A percentile compares a stretch with the other conserved stretches of the same genome.
Conservation (phyloP, 2,888 invertebrate species). For the Drosophila picticornis region DNA sequence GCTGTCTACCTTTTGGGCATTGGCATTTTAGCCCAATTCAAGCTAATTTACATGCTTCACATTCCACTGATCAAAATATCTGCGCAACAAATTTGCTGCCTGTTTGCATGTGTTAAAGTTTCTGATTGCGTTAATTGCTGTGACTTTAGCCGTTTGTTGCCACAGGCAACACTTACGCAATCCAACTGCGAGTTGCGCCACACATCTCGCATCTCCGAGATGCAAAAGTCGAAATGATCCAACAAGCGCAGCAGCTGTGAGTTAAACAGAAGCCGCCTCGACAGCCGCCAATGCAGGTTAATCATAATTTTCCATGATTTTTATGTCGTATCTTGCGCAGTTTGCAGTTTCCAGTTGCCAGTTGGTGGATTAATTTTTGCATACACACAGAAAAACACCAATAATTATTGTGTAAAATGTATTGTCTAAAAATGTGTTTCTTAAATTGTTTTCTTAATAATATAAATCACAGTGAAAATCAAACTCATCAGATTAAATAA, state of each 20-base stretch:
- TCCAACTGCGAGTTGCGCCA: conserved; percentile 16
- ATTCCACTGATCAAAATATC: conserved; percentile 53
- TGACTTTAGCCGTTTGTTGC: conserved; percentile 25
- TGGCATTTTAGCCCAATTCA: conserved; percentile 51
- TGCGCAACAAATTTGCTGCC: conserved; percentile 48
- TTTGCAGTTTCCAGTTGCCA: conserved; percentile 8
- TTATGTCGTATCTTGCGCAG: conserved; percentile 2
- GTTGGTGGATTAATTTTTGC: conserved; percentile 8
- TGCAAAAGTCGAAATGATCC: conserved; percentile 44
- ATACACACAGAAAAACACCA: neutral
- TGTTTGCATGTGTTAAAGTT: conserved; percentile 25
- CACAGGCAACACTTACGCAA: conserved; percentile 46
- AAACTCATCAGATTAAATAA: neutral
- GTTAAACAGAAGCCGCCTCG: conserved; percentile 20
- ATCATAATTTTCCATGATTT: conserved; percentile 32
- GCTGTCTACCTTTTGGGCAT: conserved; percentile 36
- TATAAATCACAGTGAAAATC: neutral
- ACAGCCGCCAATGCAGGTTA: conserved; percentile 25
- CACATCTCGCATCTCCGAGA: conserved; percentile 29
- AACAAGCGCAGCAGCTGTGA: conserved; percentile 15
- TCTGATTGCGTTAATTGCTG: conserved; percentile 47
- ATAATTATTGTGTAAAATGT: neutral
- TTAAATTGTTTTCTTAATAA: neutral
- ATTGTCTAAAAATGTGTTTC: neutral
- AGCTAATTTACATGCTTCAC: conserved; percentile 44